These are phyloP conservation scores for Paraescarpia echinospica DNA, from an alignment of 1,140 invertebrate genomes.

Conservation along the genomic window DNA sequence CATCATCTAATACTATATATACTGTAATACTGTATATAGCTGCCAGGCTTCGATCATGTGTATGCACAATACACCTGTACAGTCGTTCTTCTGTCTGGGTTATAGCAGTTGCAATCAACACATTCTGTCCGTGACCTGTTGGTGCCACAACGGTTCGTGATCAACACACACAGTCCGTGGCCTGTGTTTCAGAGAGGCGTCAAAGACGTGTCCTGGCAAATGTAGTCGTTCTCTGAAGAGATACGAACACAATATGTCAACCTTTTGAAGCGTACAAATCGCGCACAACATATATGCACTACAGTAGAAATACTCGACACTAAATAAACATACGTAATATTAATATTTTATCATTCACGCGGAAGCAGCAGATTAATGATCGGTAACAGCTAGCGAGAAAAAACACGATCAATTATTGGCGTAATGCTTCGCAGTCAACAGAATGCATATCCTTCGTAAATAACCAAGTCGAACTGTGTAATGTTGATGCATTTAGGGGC, in stretches of 20 bases:
- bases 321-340: neutral
- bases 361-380: neutral
- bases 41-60: neutral
- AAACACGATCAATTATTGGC: neutral
- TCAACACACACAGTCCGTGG: no score
- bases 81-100: neutral
- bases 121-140: neutral
- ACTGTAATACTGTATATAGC: neutral
- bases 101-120: no score
- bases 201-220: neutral
- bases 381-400: no score
- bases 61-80: neutral
- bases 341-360: neutral
- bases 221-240: neutral
- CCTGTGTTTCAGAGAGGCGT: no score
- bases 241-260: neutral
- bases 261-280: neutral
- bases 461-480: no score
- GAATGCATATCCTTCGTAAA: no score
- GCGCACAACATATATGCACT: neutral
- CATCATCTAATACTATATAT: neutral
- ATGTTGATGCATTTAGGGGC: no score
- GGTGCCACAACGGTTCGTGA: neutral
- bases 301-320: neutral
- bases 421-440: neutral